Evolutionary conservation across 2,797 vertebrate genomes (phyloP), one percentile per base, ranked within the genome.

Genomic region (Delichon dasypus): DNA sequence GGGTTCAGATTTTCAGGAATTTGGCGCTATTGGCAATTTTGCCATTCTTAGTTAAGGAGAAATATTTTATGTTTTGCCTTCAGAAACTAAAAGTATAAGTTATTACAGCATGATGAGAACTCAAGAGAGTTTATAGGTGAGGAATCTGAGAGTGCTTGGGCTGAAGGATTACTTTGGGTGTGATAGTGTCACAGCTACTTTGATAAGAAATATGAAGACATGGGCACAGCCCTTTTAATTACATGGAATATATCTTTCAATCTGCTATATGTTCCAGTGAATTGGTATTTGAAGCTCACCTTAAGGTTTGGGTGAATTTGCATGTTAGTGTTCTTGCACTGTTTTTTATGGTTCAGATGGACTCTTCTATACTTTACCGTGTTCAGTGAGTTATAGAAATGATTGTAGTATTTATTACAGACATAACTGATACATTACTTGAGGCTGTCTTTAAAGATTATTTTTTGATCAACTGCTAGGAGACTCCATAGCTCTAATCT

Each of bases 281-380:
- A 57, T 65, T 4, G 10, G 42, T 72, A 88, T 54, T 51, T 58
- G 67, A 90, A 95, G 58, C 32, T 44, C 50, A 85, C 26, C 44
- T 90, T 68, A 77, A 92, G 60, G 51, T 61, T 60, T 78, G 47
- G 54, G 84, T 79, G 47, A 90, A 95, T 72, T 73, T 55, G 51
- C 44, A 21, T 5, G 47, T 88, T 77, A 80, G 17, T 26, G 88
- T 71, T 93, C 95, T 47, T 70, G 16, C 16, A 71, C 15, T 54
- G 50, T 30, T 85, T 87, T 88, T 81, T 89, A 89, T 81, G 90
- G 66, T 84, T 93, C 44, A 74, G 40, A 81, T 11, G n/a, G 57
- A 36, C 23, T 87, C n/a, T 73, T 50, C 83, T 22, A 26, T 76
- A 66, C 44, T 36, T 21, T 70, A 72, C 34, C 51, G 14, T 27